Base-by-base conservation (phyloP, 2,797 vertebrate species). In the Gymnopithys bicolor region DNA sequence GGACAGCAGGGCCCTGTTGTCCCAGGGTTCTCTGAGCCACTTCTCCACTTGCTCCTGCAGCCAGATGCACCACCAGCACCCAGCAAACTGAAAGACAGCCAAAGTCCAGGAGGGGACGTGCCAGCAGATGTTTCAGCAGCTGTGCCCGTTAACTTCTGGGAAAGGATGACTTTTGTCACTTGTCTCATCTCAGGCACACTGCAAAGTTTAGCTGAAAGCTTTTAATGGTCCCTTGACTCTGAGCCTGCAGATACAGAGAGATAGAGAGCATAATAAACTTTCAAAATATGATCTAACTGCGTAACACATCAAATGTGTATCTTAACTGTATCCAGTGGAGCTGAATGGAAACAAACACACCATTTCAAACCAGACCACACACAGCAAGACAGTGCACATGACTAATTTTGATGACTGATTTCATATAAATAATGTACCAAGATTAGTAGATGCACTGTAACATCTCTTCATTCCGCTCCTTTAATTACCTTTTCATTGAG, bases 341-440 rank as follows among this genome's bases (percentile, higher is more conserved):
- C 89, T 90, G 87, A 87, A 37, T 45, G 59, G 92, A 93, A 94
- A 95, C 74, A 88, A 93, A 90, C 80, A 87, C 74, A 51, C 25
- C 64, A 46, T 78, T 84, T 89, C 91, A 92, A 71, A 82, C 70
- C 71, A 92, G 97, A 96, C 97, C 97, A 97, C 97, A 97, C 97
- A 96, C 94, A 92, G 93, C 67, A 83, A 91, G 96, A 97, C 97
- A 96, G 94, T 53, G 74, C 93, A 87, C 87, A 94, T 96, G 97
- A 97, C 94, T 97, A 97, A 97, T 94, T 96, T 83, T 86, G 95
- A 97, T 95, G 96, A 92, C 89, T 96, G 90, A 96, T 97, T 96
- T 97, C 86, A 85, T 74, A 92, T 89, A 95, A 94, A 93, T 95
- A 96, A 96, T 70, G 67, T 51, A 92, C 94, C 43, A 19, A 87